phyloP scores from a whole-genome alignment of 1,140 invertebrate species.

The Drosophila yakuba region DNA sequence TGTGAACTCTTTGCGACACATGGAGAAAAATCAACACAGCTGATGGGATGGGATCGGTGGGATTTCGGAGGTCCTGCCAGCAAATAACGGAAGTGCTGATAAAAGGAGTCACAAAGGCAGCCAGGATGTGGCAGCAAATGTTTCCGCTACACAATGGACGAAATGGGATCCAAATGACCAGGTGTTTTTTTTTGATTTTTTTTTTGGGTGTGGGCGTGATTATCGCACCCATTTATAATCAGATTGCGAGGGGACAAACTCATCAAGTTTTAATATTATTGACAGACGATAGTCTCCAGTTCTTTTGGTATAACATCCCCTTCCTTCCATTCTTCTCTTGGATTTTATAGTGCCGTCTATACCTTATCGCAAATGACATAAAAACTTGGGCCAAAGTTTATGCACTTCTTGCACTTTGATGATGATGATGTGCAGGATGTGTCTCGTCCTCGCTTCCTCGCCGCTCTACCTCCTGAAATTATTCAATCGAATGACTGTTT shows the following conservation, averaged over 20 bases:
- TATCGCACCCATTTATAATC: slow-evolving; percentile 48
- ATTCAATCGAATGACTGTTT: slow-evolving; percentile 77
- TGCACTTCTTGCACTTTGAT: slow-evolving; percentile 62
- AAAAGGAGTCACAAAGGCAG: slow-evolving; percentile 66
- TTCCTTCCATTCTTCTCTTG: slow-evolving; percentile 8
- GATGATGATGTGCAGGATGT: slow-evolving; percentile 52
- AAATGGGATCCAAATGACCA: slow-evolving; percentile 54
- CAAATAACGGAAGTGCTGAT: slow-evolving; percentile 68
- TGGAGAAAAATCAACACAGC: slow-evolving; percentile 58
- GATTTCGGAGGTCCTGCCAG: slow-evolving; percentile 11
- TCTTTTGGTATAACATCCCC: not conserved
- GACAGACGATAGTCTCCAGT: slow-evolving; percentile 18
- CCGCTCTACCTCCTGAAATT: slow-evolving; percentile 34
- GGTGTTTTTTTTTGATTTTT: slow-evolving; percentile 4
- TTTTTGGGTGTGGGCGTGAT: slow-evolving; percentile 5
- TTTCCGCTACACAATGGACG: slow-evolving; percentile 52
- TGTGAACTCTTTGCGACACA: slow-evolving; percentile 54
- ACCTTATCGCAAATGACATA: slow-evolving; percentile 54
- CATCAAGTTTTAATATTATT: slow-evolving; percentile 72
- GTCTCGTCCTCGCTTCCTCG: slow-evolving; percentile 5
- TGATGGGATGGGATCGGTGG: not conserved
- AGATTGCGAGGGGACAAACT: slow-evolving; percentile 43
- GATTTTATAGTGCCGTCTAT: slow-evolving; percentile 12
- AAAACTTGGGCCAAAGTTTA: slow-evolving; percentile 58
- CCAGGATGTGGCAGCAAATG: slow-evolving; percentile 52